Conservation (phyloP, 2,113 vertebrate species). For the Coregonus clupeaformis region DNA sequence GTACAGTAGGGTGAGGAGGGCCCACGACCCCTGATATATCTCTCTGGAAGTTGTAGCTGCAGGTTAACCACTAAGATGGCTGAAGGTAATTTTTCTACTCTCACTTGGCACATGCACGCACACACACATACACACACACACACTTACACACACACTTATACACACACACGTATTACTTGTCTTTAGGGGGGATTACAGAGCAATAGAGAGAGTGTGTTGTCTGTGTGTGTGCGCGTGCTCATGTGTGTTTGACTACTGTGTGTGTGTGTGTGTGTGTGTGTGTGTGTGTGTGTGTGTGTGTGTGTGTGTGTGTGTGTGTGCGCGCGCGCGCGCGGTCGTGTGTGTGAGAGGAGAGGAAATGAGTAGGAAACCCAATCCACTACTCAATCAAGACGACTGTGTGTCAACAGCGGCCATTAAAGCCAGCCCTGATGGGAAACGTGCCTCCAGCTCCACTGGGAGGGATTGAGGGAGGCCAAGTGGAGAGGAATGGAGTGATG, state of each 20-base stretch:
- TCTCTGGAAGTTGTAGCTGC: slow-evolving; percentile 14
- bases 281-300: no score
- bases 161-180: background rate
- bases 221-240: no score
- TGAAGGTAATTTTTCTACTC: slow-evolving; percentile 2
- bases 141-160: no score
- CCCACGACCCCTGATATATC: background rate
- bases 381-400: slow-evolving; percentile 51
- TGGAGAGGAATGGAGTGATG: slow-evolving; percentile 3
- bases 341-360: slow-evolving; percentile 32
- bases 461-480: slow-evolving; percentile 43
- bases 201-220: no score
- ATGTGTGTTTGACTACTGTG: no score
- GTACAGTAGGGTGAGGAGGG: background rate
- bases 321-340: background rate
- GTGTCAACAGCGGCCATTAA: slow-evolving; percentile 64
- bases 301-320: slow-evolving; percentile 1
- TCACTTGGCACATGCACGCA: background rate
- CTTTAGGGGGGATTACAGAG: background rate
- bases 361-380: slow-evolving; percentile 11
- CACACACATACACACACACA: background rate
- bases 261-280: no score
- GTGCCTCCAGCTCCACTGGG: slow-evolving; percentile 49
- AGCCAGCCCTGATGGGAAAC: slow-evolving; percentile 66
- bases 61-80: slow-evolving; percentile 29